Evolutionary conservation across 2,888 invertebrate genomes (phyloP), one percentile per base, ranked within the genome.

Genomic region (Arctia plantaginis): DNA sequence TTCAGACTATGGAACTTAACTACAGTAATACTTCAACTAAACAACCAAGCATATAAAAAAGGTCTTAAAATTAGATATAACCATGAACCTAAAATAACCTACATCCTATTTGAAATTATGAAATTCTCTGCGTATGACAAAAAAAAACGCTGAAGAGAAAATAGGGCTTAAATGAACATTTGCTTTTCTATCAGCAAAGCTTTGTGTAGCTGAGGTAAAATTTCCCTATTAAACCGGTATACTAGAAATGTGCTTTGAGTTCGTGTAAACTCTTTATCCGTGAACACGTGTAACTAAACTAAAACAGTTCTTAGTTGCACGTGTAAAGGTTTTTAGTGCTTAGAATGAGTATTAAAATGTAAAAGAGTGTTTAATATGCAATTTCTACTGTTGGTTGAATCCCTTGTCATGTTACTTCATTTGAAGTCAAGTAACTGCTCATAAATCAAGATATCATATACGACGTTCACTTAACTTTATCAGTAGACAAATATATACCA

Each of bases 141-240:
- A 15, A 27, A 27, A 66, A 44, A 27, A 44, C 27, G 20, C 23
- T 44, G 30, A 18, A 44, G 41, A 44, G 15, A 66, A 44, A 44
- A 13, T 12, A 30, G 20, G 67, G 30, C n/a, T 67, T 67, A 44
- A 66, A 30, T 27, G 30, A 30, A 20, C 30, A 30, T 47, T 23
- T 4, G 30, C 1, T 44, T 67, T 67, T 44, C 44, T 30, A 18
- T 20, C 27, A 47, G 12, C 67, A 44, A 47, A 51, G 66, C 66
- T 66, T 67, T 67, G 67, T 67, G 30, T 55, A 39, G 51, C 15
- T 4, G 10, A n/a, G 51, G 51, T n/a, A 69, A 55, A n/a, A 55
- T 55, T 18, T 47, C 39, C 15, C n/a, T 15, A 20, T 51, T 33
- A 51, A 55, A 35, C 23, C 1, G 1, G 39, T 66, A n/a, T 13